Evolutionary conservation across 2,888 invertebrate genomes (phyloP), one percentile per base, ranked within the genome.

Genomic region (Parelbella ahira): DNA sequence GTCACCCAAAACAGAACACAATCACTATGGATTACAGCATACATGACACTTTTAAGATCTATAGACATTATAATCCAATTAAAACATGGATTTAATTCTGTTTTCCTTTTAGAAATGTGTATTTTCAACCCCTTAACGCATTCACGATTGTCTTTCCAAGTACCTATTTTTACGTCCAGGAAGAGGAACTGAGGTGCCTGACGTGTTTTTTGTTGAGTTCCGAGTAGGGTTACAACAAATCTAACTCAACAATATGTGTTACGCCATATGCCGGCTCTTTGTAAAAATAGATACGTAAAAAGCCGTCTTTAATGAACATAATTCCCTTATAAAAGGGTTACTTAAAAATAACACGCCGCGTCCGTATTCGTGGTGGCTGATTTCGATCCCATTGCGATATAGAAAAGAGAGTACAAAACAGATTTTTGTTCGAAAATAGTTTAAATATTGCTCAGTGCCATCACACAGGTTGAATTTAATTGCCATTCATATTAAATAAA

Each of bases 261-360:
- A 25, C 48, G 47, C 58, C 59, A 59, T 57, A 51, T 58, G 59
- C 47, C 52, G 49, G 49, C 36, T 50, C 50, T 53, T 43, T 50
- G 49, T 58, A 44, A 39, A 59, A 59, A 60, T 84, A 86, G 83
- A 79, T 71, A 61, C 65, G 56, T 70, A 76, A 80, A 84, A 84
- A 83, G 79, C 64, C 56, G 45, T 63, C 54, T 73, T 71, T 86
- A 87, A 87, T 86, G 82, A 84, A 83, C 80, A 63, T 81, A 80
- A 84, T 86, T 81, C 77, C 74, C 63, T 61, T 81, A 79, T 83
- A 79, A 84, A 86, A 82, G 84, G 86, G 84, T 80, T 81, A 71
- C 67, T 4, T 71, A 79, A 67, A 86, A 84, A 81, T 80, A 77
- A 76, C 60, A 47, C 10, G 28, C 19, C 44, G 52, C 38, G 45